Evolutionary conservation across 30 jellyfish, hydroid and myxozoan species (phyloP).

Genomic region (Mastigias papua): DNA sequence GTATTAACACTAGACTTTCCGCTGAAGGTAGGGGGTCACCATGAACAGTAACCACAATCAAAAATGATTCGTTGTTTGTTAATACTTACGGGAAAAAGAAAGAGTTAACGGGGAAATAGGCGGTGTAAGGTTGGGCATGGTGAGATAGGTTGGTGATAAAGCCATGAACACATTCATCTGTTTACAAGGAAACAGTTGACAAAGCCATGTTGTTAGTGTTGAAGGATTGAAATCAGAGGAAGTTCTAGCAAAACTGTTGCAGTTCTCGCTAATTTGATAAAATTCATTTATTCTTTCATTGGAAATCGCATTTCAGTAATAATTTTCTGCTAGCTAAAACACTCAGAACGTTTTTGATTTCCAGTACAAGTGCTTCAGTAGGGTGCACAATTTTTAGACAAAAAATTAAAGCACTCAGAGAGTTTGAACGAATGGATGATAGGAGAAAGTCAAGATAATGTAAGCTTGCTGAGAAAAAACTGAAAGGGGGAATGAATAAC

Average conservation of each 20-base stretch:
- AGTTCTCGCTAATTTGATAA: too few species aligned
- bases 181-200: slow-evolving; percentile 11
- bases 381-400: too few species aligned
- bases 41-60: neutral
- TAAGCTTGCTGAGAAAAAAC: too few species aligned
- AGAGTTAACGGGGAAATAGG: slow-evolving; percentile 34
- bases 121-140: neutral
- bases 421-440: too few species aligned
- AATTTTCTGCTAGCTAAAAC: too few species aligned
- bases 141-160: neutral
- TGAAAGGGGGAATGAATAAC: too few species aligned
- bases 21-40: slow-evolving; percentile 18
- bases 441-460: too few species aligned
- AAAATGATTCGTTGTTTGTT: slow-evolving; percentile 2
- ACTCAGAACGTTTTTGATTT: too few species aligned
- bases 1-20: neutral
- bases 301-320: too few species aligned
- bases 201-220: neutral
- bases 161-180: neutral
- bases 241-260: neutral
- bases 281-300: too few species aligned
- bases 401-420: too few species aligned
- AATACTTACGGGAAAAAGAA: slow-evolving; percentile 10
- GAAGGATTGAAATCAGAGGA: slow-evolving; percentile 1
- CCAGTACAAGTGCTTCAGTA: too few species aligned